These are phyloP conservation scores for Atta cephalotes DNA, from an alignment of 1,140 invertebrate genomes.

Conservation along the genomic window DNA sequence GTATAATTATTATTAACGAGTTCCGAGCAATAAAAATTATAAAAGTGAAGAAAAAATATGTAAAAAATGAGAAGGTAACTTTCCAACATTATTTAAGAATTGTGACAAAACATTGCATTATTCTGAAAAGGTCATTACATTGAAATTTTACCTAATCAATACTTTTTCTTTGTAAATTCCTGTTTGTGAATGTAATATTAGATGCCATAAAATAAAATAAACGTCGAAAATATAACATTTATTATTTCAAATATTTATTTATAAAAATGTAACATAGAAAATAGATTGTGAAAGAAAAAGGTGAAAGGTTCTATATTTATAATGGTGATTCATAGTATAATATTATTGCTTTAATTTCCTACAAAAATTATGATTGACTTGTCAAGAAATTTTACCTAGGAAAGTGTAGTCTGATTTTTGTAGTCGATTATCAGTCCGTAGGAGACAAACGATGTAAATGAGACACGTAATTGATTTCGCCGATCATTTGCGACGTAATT, in stretches of 20 bases:
- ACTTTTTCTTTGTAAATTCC: not conserved
- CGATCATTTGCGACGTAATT: slow-evolving; percentile 47
- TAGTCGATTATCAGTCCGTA: slow-evolving; percentile 21
- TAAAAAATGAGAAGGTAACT: slow-evolving; percentile 8
- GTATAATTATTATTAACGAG: slow-evolving; percentile 13
- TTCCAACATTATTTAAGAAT: slow-evolving; percentile 44
- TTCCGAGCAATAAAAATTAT: slow-evolving; percentile 34
- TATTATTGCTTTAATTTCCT: not conserved
- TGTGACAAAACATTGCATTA: slow-evolving; percentile 15
- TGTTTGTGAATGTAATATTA: not conserved
- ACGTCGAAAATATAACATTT: not conserved
- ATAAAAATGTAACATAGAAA: not conserved
- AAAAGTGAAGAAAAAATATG: not conserved
- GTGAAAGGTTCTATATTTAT: too few relatives aligned
- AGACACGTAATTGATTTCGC: slow-evolving; percentile 61
- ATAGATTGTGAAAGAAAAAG: not conserved
- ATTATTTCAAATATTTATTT: not conserved
- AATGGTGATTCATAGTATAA: not conserved
- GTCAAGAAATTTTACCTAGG: not conserved
- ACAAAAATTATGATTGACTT: not conserved
- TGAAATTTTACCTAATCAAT: not conserved
- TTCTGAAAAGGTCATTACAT: not conserved
- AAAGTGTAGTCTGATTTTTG: slow-evolving; percentile 15
- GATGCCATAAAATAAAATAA: not conserved
- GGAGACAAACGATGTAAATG: slow-evolving; percentile 58